Percentiles rank a stretch among this genome's conserved stretches.
Evolutionary conservation across 2,888 invertebrate genomes (phyloP).

Genomic region (Hydrotaea cyrtoneurina): DNA sequence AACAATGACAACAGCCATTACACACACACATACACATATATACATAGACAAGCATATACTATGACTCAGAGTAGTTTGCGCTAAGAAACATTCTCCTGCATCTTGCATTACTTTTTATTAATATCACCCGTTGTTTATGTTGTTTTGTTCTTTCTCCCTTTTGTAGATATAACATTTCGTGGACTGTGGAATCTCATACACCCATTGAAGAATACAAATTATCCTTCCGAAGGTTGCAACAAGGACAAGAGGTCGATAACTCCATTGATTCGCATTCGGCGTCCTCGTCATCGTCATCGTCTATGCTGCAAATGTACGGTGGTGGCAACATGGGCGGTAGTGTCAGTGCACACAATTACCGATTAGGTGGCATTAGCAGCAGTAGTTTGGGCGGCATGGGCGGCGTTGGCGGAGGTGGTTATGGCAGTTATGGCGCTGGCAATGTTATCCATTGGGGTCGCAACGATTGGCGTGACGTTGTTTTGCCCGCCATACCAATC

Average conservation of each 20-base stretch:
- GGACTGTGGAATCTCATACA: conserved; percentile 86
- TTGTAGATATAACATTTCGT: conserved; percentile 85
- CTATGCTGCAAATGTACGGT: conserved; percentile 76
- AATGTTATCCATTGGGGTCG: conserved; percentile 80
- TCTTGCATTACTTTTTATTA: conserved; percentile 52
- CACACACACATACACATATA: conserved; percentile 17
- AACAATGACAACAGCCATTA: conserved; percentile 60
- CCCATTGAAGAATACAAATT: conserved; percentile 86
- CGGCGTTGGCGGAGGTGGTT: conserved; percentile 71
- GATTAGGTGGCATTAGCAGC: conserved; percentile 71
- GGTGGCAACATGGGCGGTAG: conserved; percentile 65
- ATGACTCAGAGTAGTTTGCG: conserved; percentile 29
- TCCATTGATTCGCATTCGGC: conserved; percentile 79
- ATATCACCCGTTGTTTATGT: conserved; percentile 32
- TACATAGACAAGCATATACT: neutral
- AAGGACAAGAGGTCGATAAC: conserved; percentile 82
- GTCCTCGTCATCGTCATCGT: conserved; percentile 77
- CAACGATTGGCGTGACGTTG: conserved; percentile 83
- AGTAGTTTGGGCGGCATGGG: conserved; percentile 64
- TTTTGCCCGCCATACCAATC: conserved; percentile 82
- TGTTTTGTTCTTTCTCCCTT: conserved; percentile 19
- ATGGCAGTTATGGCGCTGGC: conserved; percentile 75
- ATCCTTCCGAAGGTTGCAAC: conserved; percentile 84
- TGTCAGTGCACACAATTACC: conserved; percentile 75
- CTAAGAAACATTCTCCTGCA: conserved; percentile 50